phyloP scores from a whole-genome alignment of 2,113 vertebrate genomes.

The Cryptomyrus ogoouensis region DNA sequence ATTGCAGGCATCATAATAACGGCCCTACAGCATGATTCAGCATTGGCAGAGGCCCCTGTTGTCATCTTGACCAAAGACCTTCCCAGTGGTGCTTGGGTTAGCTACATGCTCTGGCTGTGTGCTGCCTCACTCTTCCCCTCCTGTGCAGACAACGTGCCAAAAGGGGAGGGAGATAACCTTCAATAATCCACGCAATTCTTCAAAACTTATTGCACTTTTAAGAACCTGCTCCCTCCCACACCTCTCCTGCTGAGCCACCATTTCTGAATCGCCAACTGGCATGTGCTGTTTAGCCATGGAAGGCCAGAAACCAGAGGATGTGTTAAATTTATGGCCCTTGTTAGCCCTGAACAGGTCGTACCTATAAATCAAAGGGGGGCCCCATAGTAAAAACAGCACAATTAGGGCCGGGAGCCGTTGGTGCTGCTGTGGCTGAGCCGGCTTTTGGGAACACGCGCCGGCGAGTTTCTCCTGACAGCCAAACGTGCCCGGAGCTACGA shows the following conservation, averaged over 20 bases:
- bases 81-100: neutral
- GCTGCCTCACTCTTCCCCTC: neutral
- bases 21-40: neutral
- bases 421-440: neutral
- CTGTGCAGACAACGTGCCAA: neutral
- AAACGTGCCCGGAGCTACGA: neutral
- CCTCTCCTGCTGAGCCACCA: neutral
- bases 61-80: neutral
- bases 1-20: neutral
- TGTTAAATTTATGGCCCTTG: constrained; percentile 49
- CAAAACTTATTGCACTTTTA: constrained; percentile 12
- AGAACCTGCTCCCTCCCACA: neutral
- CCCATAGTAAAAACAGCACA: constrained; percentile 35
- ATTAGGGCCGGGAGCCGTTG: constrained; percentile 43
- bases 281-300: constrained; percentile 1
- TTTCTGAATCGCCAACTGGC: neutral
- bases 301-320: constrained; percentile 31
- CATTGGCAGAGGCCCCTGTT: neutral
- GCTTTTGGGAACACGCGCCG: neutral
- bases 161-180: neutral
- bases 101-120: neutral
- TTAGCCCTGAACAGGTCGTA: constrained; percentile 42
- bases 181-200: constrained; percentile 6
- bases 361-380: constrained; percentile 50
- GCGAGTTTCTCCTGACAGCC: constrained; percentile 7